Evolutionary conservation across 2,797 vertebrate species (phyloP), one percentile per base, ranked within the genome.

Genomic region (Cryptoblepharus egeriae): DNA sequence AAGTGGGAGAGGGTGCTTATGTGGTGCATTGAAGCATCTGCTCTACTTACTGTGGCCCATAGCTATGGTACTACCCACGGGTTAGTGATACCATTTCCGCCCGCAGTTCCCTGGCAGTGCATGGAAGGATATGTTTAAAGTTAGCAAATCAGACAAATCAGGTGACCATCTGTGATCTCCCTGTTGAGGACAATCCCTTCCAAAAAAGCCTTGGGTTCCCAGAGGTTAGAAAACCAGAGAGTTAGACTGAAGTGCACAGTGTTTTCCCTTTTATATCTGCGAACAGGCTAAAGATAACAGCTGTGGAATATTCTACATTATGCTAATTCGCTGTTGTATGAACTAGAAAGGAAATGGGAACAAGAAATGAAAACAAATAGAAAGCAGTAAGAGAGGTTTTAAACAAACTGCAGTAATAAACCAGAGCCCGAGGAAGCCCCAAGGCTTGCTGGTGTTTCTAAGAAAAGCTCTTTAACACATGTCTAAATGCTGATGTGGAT

Each of bases 341-440:
- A 88, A 85, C 84, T 80, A 57, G n/a, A 81, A 77, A 78, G 30
- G 35, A 49, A 65, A 64, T 87, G 85, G 79, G 18, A 37, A 73
- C 37, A 88, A 80, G 49, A 52, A 52, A 49, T 80, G 60, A 87
- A 92, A 89, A 85, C 85, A 83, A 82, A 81, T 65, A 61, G 68
- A 64, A 77, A 84, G 73, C 5, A 82, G 22, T 80, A 75, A 87
- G 90, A 87, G 18, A 35, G 39, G 84, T 81, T 58, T 89, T 80
- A 77, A 5, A 45, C n/a, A 65, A 82, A 9, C 32, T 74, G 35
- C 86, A 91, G 22, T 1, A 74, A 64, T 30, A 74, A 73, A 30
- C 8, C 26, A 45, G 58, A 30, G n/a, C 16, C 39, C 39, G 57
- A 42, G n/a, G 26, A 64, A 11, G 61, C 32, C 28, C 28, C 26